phyloP scores from a whole-genome alignment of 2,888 invertebrate species.

The Spialia ferax region DNA sequence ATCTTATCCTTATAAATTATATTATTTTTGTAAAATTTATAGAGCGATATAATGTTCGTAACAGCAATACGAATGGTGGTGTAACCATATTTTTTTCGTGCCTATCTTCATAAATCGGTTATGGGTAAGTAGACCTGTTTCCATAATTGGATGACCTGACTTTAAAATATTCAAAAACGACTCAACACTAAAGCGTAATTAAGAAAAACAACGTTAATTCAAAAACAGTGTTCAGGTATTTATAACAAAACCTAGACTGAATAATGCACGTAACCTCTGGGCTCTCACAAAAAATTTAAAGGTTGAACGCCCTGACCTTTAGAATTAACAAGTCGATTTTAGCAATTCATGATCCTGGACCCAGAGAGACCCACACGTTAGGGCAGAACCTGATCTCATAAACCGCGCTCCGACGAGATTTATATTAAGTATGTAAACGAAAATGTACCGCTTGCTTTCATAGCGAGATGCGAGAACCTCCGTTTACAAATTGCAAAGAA shows the following conservation, averaged over 20 bases:
- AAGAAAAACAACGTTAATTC: neutral
- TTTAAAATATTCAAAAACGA: too few species aligned
- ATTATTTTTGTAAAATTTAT: too few species aligned
- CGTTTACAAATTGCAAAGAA: neutral
- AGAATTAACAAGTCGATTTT: constrained; percentile 18
- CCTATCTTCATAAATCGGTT: too few species aligned
- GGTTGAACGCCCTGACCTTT: constrained; percentile 19
- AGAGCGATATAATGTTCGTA: too few species aligned
- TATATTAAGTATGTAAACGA: constrained; percentile 6
- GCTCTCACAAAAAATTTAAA: neutral
- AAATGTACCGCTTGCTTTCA: neutral
- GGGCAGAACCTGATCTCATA: constrained; percentile 5
- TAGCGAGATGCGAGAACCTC: neutral
- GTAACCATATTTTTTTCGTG: too few species aligned
- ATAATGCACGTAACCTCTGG: neutral
- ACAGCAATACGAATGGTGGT: too few species aligned
- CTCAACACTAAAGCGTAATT: neutral
- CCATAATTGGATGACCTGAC: too few species aligned
- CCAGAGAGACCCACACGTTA: neutral
- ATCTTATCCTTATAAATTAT: too few species aligned
- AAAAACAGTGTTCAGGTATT: neutral
- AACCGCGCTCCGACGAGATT: constrained; percentile 7
- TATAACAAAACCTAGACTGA: constrained; percentile 1
- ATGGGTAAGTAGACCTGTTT: too few species aligned
- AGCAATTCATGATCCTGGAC: constrained; percentile 8